These are phyloP conservation scores for Lanistes nyassanus DNA, from an alignment of 1,140 invertebrate genomes.

Conservation along the genomic window DNA sequence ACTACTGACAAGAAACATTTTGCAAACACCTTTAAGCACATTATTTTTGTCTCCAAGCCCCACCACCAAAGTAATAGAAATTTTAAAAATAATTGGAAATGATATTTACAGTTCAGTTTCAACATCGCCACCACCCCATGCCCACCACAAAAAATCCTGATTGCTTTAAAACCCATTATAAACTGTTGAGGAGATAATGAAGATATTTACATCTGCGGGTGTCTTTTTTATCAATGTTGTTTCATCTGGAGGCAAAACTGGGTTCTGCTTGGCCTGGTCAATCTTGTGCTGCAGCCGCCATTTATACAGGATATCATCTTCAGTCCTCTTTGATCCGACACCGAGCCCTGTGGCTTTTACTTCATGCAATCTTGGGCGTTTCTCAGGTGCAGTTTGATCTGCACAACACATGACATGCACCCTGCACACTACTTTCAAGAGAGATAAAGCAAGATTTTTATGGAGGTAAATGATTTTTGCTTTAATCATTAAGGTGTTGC, in stretches of 20 bases:
- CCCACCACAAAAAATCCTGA: neutral
- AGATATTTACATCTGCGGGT: too few relatives aligned
- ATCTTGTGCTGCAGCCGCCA: conserved; percentile 55
- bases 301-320: conserved; percentile 56
- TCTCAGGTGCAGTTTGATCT: neutral
- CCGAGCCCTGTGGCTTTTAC: neutral
- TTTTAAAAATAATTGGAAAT: too few relatives aligned
- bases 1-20: too few relatives aligned
- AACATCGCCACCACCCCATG: neutral
- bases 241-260: neutral
- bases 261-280: conserved; percentile 39
- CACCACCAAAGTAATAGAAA: too few relatives aligned
- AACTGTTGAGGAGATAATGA: neutral
- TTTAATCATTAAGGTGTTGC: too few relatives aligned
- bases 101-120: neutral
- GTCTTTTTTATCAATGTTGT: neutral
- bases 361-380: too few relatives aligned
- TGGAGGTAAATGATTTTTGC: too few relatives aligned
- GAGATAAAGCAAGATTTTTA: neutral
- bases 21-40: too few relatives aligned
- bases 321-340: conserved; percentile 7
- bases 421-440: neutral
- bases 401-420: neutral
- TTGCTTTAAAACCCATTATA: neutral
- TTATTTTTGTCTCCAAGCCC: too few relatives aligned